Conservation (phyloP, 2,888 invertebrate species). For the Salpingus planirostris region DNA sequence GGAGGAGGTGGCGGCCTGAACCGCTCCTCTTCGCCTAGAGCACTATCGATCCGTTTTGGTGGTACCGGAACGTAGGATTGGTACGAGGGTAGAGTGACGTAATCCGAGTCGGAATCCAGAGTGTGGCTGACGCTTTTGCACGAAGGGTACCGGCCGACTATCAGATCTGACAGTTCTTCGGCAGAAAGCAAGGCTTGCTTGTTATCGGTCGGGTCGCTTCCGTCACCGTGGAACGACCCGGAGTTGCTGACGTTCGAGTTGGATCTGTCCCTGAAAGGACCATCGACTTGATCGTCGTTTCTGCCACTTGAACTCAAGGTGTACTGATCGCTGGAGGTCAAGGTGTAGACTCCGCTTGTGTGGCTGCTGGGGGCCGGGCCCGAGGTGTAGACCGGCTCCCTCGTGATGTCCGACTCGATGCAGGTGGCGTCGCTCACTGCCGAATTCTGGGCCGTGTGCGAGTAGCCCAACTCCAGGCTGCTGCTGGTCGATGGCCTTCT, state of each 20-base stretch:
- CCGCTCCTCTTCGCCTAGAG: constrained; percentile 36
- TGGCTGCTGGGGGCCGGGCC: constrained; percentile 67
- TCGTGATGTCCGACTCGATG: constrained; percentile 49
- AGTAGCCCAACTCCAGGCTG: constrained; percentile 75
- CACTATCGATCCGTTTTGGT: constrained; percentile 60
- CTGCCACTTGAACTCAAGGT: constrained; percentile 35
- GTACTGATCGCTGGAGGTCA: constrained; percentile 55
- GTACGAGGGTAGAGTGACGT: constrained; percentile 63
- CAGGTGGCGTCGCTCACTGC: constrained; percentile 65
- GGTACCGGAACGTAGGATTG: constrained; percentile 53
- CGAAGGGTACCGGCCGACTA: constrained; percentile 72
- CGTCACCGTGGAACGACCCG: constrained; percentile 76
- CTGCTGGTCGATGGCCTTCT: constrained; percentile 69
- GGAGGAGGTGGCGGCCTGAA: constrained; percentile 44
- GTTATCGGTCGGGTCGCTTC: constrained; percentile 78
- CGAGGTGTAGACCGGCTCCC: constrained; percentile 46
- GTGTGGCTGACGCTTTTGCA: constrained; percentile 75
- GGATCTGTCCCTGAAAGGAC: constrained; percentile 55
- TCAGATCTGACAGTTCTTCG: constrained; percentile 73
- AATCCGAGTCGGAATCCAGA: constrained; percentile 82
- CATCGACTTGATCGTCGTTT: constrained; percentile 41
- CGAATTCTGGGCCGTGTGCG: constrained; percentile 81
- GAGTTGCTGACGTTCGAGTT: constrained; percentile 74
- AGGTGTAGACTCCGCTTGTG: constrained; percentile 78
- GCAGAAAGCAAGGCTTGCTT: constrained; percentile 70